Conservation (phyloP, 2,888 invertebrate species). For the Bedellia somnulentella region DNA sequence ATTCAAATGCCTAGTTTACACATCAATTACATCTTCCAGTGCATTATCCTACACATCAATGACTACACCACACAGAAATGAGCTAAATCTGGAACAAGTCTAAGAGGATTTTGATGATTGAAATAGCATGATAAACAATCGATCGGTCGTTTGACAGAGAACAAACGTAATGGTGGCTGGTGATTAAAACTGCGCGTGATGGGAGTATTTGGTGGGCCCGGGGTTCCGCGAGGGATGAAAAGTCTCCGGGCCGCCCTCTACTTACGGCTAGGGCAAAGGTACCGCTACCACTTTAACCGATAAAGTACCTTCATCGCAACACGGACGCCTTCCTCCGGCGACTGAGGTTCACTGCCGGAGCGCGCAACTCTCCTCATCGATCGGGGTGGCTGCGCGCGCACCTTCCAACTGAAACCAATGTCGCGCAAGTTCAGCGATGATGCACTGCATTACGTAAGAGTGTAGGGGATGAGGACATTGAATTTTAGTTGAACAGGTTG, state of each 20-base stretch:
- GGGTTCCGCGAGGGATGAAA: slow-evolving; percentile 5
- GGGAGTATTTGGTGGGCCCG: neutral
- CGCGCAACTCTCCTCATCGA: slow-evolving; percentile 14
- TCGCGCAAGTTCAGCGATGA: slow-evolving; percentile 14
- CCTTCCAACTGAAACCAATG: slow-evolving; percentile 13
- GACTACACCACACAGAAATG: no score
- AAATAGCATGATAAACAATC: slow-evolving; percentile 7
- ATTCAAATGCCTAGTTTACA: no score
- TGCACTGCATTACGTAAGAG: slow-evolving; percentile 1
- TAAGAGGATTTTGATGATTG: neutral
- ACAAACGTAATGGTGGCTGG: neutral
- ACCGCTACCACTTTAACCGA: slow-evolving; percentile 30
- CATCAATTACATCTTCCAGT: no score
- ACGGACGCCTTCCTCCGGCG: slow-evolving; percentile 17
- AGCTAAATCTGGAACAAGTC: neutral
- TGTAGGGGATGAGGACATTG: no score
- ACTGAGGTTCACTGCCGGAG: slow-evolving; percentile 16
- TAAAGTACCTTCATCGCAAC: slow-evolving; percentile 51
- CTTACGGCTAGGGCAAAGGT: slow-evolving; percentile 43
- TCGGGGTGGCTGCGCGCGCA: slow-evolving; percentile 10
- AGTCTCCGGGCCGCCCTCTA: slow-evolving; percentile 16
- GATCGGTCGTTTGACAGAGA: slow-evolving; percentile 3
- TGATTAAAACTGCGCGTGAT: no score
- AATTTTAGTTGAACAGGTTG: no score
- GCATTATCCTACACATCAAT: no score